Evolutionary conservation across 1,140 invertebrate genomes (phyloP).

Genomic region (Lysiphlebus fabarum): DNA sequence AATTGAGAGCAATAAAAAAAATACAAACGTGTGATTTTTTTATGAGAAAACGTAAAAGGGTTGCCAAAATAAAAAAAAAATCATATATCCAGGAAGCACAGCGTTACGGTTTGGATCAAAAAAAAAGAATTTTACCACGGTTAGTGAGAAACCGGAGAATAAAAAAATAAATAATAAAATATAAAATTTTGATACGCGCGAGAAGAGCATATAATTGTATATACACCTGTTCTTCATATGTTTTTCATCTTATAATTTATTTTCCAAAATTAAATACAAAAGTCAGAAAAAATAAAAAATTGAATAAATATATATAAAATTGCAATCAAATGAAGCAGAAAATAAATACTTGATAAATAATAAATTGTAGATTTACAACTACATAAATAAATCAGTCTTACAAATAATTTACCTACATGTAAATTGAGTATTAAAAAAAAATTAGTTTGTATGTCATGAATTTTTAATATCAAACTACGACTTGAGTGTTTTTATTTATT

Average conservation of each 20-base stretch:
- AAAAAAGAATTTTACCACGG: too few species aligned
- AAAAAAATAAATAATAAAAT: conserved; percentile 3
- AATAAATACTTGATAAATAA: neutral
- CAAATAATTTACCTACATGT: too few species aligned
- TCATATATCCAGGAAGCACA: too few species aligned
- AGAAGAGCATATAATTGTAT: conserved; percentile 39
- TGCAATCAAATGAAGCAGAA: too few species aligned
- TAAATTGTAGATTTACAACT: neutral
- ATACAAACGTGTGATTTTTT: too few species aligned
- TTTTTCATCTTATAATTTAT: conserved; percentile 3
- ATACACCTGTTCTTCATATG: conserved; percentile 36
- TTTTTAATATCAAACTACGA: conserved; percentile 1
- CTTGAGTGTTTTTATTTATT: conserved; percentile 14
- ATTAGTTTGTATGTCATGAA: too few species aligned
- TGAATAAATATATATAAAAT: too few species aligned
- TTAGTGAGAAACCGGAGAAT: neutral
- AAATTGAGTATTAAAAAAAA: too few species aligned
- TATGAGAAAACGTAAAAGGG: too few species aligned
- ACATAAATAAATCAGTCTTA: neutral
- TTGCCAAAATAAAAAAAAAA: too few species aligned
- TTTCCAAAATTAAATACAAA: neutral
- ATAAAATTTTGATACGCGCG: conserved; percentile 22
- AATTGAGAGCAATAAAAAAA: too few species aligned
- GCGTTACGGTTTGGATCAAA: too few species aligned
- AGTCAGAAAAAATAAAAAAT: neutral